These are phyloP conservation scores for Scarus forsteni DNA, from an alignment of 2,797 vertebrate genomes.

Conservation along the genomic window DNA sequence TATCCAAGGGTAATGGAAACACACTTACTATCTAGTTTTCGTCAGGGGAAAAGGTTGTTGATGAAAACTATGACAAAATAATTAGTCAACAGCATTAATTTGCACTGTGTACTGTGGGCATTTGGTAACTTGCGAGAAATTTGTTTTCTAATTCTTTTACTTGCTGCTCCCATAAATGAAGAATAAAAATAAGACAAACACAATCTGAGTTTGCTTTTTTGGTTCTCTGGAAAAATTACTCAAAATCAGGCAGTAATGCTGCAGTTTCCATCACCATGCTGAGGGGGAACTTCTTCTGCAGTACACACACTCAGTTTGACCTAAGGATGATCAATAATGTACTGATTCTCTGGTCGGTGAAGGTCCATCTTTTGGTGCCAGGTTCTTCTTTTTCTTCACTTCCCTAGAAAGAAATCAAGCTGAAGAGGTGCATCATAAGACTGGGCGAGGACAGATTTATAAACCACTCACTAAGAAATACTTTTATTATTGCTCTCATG, in stretches of 20 bases:
- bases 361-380: slow-evolving; percentile 47
- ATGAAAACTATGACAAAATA: too few species aligned
- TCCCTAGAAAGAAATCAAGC: slow-evolving; percentile 46
- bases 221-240: background rate
- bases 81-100: too few species aligned
- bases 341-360: slow-evolving; percentile 43
- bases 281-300: slow-evolving; percentile 34
- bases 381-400: background rate
- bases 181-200: background rate
- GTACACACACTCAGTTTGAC: slow-evolving; percentile 47
- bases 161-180: background rate
- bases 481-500: background rate
- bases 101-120: too few species aligned
- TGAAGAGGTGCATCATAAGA: slow-evolving; percentile 8
- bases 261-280: slow-evolving; percentile 17
- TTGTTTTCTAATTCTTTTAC: too few species aligned
- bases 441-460: background rate
- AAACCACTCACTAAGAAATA: background rate
- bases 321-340: slow-evolving; percentile 49
- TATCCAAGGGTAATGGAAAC: too few species aligned
- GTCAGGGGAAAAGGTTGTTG: too few species aligned
- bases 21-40: too few species aligned
- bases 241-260: slow-evolving; percentile 1
- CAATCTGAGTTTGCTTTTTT: background rate
- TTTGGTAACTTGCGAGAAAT: too few species aligned